These are phyloP conservation scores for Capreolus pygargus DNA, from an alignment of 2,113 vertebrate species.

Conservation along the genomic window DNA sequence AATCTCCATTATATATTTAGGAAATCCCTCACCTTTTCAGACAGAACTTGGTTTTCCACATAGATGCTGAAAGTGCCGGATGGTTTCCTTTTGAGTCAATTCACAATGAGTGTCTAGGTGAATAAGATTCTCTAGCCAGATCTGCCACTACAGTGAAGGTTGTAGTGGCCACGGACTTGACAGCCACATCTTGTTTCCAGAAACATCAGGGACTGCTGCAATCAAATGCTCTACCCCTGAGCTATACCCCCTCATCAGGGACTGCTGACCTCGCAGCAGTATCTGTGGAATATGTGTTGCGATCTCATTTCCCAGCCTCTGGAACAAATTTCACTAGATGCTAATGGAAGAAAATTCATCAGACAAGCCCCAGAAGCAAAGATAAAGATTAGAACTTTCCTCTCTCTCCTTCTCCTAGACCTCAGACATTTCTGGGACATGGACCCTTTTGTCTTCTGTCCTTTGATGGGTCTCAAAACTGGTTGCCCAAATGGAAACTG, in stretches of 20 bases:
- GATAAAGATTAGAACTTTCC: not conserved
- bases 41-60: not conserved
- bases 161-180: too few relatives aligned
- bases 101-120: fast-evolving
- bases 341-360: not conserved
- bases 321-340: not conserved
- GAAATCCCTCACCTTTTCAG: not conserved
- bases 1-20: not conserved
- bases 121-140: not conserved
- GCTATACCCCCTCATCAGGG: too few relatives aligned
- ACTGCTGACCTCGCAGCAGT: not conserved
- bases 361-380: not conserved
- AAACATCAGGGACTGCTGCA: too few relatives aligned
- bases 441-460: not conserved
- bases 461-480: not conserved
- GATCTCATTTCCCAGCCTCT: not conserved
- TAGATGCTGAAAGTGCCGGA: not conserved
- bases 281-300: fast-evolving
- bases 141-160: fast-evolving
- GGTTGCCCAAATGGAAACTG: not conserved
- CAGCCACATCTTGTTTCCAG: too few relatives aligned
- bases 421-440: not conserved
- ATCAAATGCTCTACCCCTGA: too few relatives aligned
- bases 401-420: not conserved
- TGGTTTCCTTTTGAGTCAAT: not conserved